phyloP scores from a whole-genome alignment of 2,797 vertebrate species.

The Lerista edwardsae region DNA sequence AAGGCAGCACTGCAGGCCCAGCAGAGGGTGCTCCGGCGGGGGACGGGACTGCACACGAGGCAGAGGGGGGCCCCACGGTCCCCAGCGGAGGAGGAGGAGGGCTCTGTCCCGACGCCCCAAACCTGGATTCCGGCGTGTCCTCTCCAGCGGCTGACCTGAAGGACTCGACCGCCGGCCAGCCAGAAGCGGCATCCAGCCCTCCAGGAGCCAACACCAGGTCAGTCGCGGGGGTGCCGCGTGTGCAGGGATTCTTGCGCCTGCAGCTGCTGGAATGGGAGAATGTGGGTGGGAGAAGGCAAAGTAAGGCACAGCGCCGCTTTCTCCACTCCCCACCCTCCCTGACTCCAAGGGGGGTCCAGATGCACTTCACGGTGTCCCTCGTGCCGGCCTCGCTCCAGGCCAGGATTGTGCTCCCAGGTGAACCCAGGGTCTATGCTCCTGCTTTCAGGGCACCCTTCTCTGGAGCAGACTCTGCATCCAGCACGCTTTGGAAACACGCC shows the following conservation, averaged over 20 bases:
- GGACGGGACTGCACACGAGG: constrained; percentile 7
- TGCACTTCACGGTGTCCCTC: too few relatives aligned
- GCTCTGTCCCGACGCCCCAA: not conserved
- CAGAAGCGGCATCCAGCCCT: not conserved
- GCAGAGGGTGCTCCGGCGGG: rapidly evolving
- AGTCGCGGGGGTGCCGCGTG: not conserved
- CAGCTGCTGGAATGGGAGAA: too few relatives aligned
- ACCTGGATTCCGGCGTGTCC: not conserved
- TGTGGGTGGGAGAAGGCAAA: too few relatives aligned
- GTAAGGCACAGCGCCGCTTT: too few relatives aligned
- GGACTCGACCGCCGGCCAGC: not conserved
- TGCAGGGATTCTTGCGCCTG: not conserved
- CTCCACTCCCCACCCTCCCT: too few relatives aligned
- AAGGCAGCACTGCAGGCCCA: not conserved
- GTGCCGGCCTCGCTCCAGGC: too few relatives aligned
- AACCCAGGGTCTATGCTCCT: too few relatives aligned
- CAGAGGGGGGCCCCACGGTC: constrained; percentile 8
- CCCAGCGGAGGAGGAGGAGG: constrained; percentile 24
- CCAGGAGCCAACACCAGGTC: constrained; percentile 60
- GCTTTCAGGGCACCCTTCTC: too few relatives aligned
- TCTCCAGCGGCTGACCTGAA: not conserved
- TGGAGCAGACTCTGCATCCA: too few relatives aligned
- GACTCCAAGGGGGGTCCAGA: too few relatives aligned
- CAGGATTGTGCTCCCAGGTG: too few relatives aligned
- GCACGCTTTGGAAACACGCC: too few relatives aligned